Evolutionary conservation across 1,140 invertebrate species (phyloP).

Genomic region (Eupristina koningsbergeri): DNA sequence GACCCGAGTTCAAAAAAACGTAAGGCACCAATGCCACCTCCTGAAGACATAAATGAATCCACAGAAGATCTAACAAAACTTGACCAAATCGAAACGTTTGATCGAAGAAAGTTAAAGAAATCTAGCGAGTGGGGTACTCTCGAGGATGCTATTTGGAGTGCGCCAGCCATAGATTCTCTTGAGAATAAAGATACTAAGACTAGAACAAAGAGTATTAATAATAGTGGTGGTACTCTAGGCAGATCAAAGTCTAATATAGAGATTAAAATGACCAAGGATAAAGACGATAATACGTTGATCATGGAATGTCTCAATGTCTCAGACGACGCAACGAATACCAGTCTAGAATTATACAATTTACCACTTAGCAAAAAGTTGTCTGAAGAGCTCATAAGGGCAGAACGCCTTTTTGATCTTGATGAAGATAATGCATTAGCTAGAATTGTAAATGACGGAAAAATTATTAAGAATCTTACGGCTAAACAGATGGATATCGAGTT

Average conservation of each 20-base stretch:
- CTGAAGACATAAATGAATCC: constrained; percentile 76
- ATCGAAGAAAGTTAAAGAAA: constrained; percentile 80
- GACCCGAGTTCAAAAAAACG: constrained; percentile 81
- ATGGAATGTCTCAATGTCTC: constrained; percentile 6
- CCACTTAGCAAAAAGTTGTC: constrained; percentile 64
- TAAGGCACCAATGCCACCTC: constrained; percentile 76
- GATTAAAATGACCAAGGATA: constrained; percentile 13
- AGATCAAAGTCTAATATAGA: constrained; percentile 6
- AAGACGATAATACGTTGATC: constrained; percentile 4
- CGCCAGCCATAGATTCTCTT: constrained; percentile 56
- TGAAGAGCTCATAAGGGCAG: constrained; percentile 62
- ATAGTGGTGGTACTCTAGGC: background rate
- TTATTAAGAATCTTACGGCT: constrained; percentile 60
- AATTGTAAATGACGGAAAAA: constrained; percentile 65
- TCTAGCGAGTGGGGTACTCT: constrained; percentile 84
- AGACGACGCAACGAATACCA: constrained; percentile 42
- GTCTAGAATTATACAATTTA: constrained; percentile 64
- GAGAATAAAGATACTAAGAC: background rate
- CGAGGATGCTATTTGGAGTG: constrained; percentile 80
- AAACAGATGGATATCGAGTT: constrained; percentile 65
- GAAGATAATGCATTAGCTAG: constrained; percentile 64
- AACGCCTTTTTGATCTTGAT: constrained; percentile 64
- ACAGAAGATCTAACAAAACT: constrained; percentile 77
- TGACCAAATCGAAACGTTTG: constrained; percentile 79
- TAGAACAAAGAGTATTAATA: constrained; percentile 33